Evolutionary conservation across 2,113 vertebrate genomes (phyloP), one percentile per base, ranked within the genome.

Genomic region (Trachemys scripta): DNA sequence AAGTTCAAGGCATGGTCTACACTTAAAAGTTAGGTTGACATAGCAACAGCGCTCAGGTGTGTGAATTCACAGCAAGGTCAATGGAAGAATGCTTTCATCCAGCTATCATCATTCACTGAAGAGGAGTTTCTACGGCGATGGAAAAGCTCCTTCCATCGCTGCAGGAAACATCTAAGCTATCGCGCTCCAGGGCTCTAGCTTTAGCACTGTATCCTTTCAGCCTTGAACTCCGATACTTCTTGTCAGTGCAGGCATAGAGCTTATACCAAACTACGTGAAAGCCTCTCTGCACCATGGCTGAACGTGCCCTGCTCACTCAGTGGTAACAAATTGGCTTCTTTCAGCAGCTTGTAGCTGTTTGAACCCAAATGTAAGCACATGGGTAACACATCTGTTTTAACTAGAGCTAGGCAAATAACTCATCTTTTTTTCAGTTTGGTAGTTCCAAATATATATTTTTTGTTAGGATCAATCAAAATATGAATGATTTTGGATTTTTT

Each of bases 221-320:
- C 56, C 56, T 57, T 57, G 56, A 57, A 57, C 24, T 57, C 56
- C 27, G 56, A 57, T 57, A 27, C 5, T n/a, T 69, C 25, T n/a
- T 69, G 35, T n/a, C 17, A 69, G 7, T 19, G 31, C 59, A 25
- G 45, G 2, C 9, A 6, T 10, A 12, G 13, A 62, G 6, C 1
- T 27, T 42, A 3, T 5, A 42, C 19, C 53, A 31, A 53, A 25
- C 51, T 25, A 47, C 35, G 53, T n/a, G 38, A 50, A 62, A 91
- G 72, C 24, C 8, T 51, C 69, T 84, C 45, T 91, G 29, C 47
- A 22, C 9, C 35, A 81, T 22, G 22, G 3, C 24, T 10, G 38
- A 31, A n/a, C 11, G 2, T 9, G 0, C 59, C 85, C 42, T 59
- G 1, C 27, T 88, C 4, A 19, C 24, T 3, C 8, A 4, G 8